These are phyloP conservation scores for Amazona ochrocephala DNA, from an alignment of 2,797 vertebrate species.

Conservation along the genomic window DNA sequence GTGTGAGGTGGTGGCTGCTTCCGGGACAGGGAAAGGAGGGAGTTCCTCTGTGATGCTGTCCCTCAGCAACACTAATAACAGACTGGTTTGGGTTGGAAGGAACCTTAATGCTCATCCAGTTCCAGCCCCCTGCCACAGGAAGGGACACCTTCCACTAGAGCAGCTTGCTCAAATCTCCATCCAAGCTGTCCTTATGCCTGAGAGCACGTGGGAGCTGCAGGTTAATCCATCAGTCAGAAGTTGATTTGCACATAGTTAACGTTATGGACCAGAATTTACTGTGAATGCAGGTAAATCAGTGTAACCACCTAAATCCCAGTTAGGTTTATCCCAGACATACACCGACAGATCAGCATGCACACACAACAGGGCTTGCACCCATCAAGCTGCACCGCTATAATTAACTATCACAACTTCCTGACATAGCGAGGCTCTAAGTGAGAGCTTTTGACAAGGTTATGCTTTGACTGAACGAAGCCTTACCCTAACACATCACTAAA, in stretches of 20 bases:
- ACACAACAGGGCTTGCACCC: not conserved
- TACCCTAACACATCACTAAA: not conserved
- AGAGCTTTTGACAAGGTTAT: not conserved
- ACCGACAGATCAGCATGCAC: not conserved
- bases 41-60: not conserved
- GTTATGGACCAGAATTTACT: not conserved
- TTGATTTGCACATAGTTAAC: not conserved
- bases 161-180: not conserved
- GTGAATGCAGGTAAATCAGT: not conserved
- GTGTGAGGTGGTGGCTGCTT: not conserved
- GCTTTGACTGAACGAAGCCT: not conserved
- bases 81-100: not conserved
- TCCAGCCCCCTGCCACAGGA: not conserved
- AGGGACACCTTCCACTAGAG: not conserved
- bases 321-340: not conserved
- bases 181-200: not conserved
- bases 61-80: not conserved
- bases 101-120: not conserved
- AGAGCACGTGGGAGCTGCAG: not conserved
- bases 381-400: not conserved
- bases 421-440: not conserved
- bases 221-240: not conserved
- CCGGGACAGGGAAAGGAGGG: not conserved
- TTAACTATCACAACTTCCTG: not conserved
- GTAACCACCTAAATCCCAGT: not conserved